Percentiles rank a stretch among this genome's conserved stretches.
Conservation (phyloP, 2,888 invertebrate species). For the Tetheella fluctuosa region DNA sequence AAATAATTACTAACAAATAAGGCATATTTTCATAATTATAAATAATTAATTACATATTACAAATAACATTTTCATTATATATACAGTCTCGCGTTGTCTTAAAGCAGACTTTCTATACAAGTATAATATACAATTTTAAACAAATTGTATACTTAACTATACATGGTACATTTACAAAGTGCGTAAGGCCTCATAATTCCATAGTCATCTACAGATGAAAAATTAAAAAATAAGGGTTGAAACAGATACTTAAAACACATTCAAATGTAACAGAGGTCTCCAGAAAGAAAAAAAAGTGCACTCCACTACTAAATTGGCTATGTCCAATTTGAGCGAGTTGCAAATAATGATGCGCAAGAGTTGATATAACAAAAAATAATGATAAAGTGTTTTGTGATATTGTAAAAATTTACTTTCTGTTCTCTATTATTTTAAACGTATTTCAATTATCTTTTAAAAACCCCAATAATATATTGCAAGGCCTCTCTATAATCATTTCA, state of each 20-base stretch:
- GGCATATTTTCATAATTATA: conserved; percentile 76
- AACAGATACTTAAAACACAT: background rate
- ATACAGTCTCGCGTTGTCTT: conserved; percentile 80
- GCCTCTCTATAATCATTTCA: conserved; percentile 8
- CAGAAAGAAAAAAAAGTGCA: conserved; percentile 31
- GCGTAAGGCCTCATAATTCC: conserved; percentile 38
- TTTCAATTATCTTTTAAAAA: background rate
- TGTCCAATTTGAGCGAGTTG: conserved; percentile 63
- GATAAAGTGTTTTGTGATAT: background rate
- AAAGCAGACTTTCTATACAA: conserved; percentile 70
- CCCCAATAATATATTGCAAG: conserved; percentile 7
- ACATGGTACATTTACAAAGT: conserved; percentile 32
- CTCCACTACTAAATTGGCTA: conserved; percentile 66
- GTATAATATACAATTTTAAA: conserved; percentile 60
- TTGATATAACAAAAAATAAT: conserved; percentile 10
- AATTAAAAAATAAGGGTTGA: background rate
- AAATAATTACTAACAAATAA: conserved; percentile 64
- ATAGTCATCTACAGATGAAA: background rate
- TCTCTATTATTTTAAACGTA: background rate
- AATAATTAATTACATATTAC: conserved; percentile 76
- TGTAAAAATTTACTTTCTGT: background rate
- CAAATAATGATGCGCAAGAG: conserved; percentile 21
- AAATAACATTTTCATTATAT: conserved; percentile 68
- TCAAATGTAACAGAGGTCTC: conserved; percentile 23
- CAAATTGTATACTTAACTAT: conserved; percentile 52